phyloP scores from a whole-genome alignment of 2,888 invertebrate species.

The Phorcus lineatus region DNA sequence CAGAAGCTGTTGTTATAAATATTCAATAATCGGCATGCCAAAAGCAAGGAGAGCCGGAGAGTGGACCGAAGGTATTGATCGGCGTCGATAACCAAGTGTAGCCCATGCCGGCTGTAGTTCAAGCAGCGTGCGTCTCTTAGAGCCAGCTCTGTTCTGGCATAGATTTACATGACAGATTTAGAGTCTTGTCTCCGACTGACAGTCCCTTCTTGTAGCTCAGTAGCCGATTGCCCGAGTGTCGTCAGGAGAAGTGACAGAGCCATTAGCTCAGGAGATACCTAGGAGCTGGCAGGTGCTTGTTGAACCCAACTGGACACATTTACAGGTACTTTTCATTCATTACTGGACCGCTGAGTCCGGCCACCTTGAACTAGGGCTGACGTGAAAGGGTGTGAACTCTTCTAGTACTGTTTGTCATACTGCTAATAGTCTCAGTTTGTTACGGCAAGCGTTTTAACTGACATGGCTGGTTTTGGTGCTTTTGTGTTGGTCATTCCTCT shows the following conservation, averaged over 20 bases:
- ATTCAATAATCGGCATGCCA: slow-evolving; percentile 4
- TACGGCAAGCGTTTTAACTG: too few species aligned
- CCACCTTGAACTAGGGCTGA: too few species aligned
- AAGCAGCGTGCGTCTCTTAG: neutral
- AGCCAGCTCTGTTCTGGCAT: neutral
- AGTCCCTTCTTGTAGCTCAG: neutral
- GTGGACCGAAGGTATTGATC: neutral
- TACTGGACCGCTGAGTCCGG: neutral
- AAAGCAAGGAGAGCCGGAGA: neutral
- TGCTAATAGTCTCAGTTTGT: too few species aligned
- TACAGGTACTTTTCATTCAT: slow-evolving; percentile 4
- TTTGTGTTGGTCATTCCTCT: too few species aligned
- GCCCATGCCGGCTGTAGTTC: neutral
- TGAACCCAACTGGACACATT: neutral
- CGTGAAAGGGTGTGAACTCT: too few species aligned
- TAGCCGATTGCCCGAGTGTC: neutral
- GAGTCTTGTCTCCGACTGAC: neutral
- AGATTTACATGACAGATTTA: neutral
- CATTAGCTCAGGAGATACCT: neutral
- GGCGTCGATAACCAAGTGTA: neutral
- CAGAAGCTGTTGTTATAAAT: neutral
- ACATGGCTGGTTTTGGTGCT: too few species aligned
- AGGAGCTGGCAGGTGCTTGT: neutral
- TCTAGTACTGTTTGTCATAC: too few species aligned
- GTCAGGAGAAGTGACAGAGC: neutral